Conservation (phyloP, 2,888 invertebrate genomes). For the Schrankia costaestrigalis region DNA sequence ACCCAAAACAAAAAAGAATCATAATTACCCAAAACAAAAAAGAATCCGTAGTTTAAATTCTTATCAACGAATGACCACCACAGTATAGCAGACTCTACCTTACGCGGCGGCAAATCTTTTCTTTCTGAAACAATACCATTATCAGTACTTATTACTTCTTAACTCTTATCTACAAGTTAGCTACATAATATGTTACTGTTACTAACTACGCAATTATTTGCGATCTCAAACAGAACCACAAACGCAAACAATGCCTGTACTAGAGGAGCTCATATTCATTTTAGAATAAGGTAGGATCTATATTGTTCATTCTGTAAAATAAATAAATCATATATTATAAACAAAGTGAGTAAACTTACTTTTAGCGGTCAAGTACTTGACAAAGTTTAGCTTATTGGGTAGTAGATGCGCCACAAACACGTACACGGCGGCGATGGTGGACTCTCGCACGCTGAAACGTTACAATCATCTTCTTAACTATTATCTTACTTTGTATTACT, state of each 20-base stretch:
- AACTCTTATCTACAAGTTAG: too few relatives aligned
- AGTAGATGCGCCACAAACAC: conserved; percentile 41
- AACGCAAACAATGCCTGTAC: too few relatives aligned
- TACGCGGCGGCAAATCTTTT: conserved; percentile 46
- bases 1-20: background rate
- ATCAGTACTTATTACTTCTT: background rate
- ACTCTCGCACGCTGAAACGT: conserved; percentile 52
- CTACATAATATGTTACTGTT: too few relatives aligned
- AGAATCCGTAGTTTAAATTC: conserved; percentile 56
- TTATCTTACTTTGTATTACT: background rate
- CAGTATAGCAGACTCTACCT: conserved; percentile 54
- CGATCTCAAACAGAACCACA: too few relatives aligned
- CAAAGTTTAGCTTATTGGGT: conserved; percentile 41
- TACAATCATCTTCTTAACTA: background rate
- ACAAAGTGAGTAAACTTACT: too few relatives aligned
- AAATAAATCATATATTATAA: too few relatives aligned
- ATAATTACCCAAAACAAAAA: conserved; percentile 49
- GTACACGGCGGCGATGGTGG: conserved; percentile 48
- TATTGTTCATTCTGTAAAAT: too few relatives aligned
- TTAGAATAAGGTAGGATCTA: too few relatives aligned
- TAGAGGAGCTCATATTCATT: too few relatives aligned
- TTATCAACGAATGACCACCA: conserved; percentile 62
- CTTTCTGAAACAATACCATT: conserved; percentile 39
- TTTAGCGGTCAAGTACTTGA: conserved; percentile 29
- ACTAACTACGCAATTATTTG: too few relatives aligned